Percentiles rank a stretch among this genome's conserved stretches.
Evolutionary conservation across 2,797 vertebrate species (phyloP).

Genomic region (Myotis findleyi): DNA sequence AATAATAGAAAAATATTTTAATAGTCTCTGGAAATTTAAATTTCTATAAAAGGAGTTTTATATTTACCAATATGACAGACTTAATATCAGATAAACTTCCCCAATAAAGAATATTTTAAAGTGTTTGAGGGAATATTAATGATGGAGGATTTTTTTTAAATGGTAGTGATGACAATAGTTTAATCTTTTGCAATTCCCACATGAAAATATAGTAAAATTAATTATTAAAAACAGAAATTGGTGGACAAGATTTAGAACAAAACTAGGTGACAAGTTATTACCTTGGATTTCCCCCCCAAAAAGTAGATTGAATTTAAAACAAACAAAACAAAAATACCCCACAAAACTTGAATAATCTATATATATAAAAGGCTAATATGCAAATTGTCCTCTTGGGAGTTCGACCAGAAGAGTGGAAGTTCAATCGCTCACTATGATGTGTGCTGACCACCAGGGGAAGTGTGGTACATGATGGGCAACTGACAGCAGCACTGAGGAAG

Average conservation of each 20-base stretch:
- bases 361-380: too few species aligned
- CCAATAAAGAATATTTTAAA: not conserved
- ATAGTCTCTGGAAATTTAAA: not conserved
- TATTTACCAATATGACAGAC: not conserved
- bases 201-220: not conserved
- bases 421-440: rapidly evolving
- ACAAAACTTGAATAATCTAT: too few species aligned
- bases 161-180: not conserved
- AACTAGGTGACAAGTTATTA: not conserved
- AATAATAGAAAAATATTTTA: not conserved
- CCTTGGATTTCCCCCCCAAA: too few species aligned
- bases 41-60: not conserved
- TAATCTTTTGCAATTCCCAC: not conserved
- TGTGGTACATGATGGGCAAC: too few species aligned
- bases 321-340: not conserved
- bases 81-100: not conserved
- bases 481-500: too few species aligned
- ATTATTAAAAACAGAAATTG: not conserved
- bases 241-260: not conserved
- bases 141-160: not conserved
- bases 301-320: not conserved
- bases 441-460: too few species aligned
- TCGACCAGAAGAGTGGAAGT: too few species aligned
- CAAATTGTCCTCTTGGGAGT: too few species aligned
- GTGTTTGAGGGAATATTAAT: not conserved